Evolutionary conservation across 1,140 invertebrate genomes (phyloP), one percentile per base, ranked within the genome.

Genomic region (Trachelipus rathkii): DNA sequence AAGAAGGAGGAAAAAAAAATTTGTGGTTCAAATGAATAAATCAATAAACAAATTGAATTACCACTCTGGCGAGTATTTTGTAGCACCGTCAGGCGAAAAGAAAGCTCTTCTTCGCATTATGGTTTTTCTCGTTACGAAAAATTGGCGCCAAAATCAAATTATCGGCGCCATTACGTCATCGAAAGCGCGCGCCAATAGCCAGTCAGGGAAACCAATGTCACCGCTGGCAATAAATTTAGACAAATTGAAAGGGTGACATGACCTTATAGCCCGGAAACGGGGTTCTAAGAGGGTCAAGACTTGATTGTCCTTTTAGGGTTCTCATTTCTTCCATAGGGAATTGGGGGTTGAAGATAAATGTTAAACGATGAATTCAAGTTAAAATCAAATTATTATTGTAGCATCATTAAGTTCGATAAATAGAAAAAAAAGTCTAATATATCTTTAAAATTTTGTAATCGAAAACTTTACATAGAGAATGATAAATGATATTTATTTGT

Each of bases 161-260:
- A 60, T 60, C 50, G 50, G 50, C 50, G 50, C 50, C 50, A 60
- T 60, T 60, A 60, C 50, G 50, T 60, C 50, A 60, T 60, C 50
- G 8, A 60, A 33, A 19, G 4, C 1, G 50, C 50, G 50, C 50
- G 50, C 50, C 50, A 60, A 60, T 60, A 13, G 50, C 50, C 50
- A 60, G 11, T 60, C 50, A 60, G 50, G 50, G 50, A 60, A 15
- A 19, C 50, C 50, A 60, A 60, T 19, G 50, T 60, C 50, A 19
- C 50, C 50, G 11, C 50, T 13, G 19, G 19, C 50, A 19, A 60
- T 60, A 60, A 60, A 60, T 60, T 19, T 60, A 15, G 50, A 13
- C 50, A 60, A 60, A 60, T 60, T 60, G 50, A 60, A 13, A 33
- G 33, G 33, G 33, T 60, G 50, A 60, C 50, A 60, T 19, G 19